Evolutionary conservation across 2,888 invertebrate species (phyloP).

Genomic region (Netelia virgata): DNA sequence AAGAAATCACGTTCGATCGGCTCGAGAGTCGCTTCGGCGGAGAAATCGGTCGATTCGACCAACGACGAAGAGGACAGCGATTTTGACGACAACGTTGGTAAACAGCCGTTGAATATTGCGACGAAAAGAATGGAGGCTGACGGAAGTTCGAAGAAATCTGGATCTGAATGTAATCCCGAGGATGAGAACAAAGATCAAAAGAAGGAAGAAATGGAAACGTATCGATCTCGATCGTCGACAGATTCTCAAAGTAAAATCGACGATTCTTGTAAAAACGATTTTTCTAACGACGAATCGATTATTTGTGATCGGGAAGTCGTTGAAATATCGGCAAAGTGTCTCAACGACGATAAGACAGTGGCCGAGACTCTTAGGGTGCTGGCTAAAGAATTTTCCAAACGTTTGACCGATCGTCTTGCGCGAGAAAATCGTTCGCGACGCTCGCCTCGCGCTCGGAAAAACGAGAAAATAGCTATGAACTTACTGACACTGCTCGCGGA

Average conservation of each 20-base stretch:
- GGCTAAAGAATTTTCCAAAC: conserved; percentile 73
- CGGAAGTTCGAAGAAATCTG: not conserved
- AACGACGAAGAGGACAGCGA: conserved; percentile 64
- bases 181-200: not conserved
- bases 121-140: conserved; percentile 15
- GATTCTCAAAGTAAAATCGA: conserved; percentile 11
- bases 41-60: conserved; percentile 62
- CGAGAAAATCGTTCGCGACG: conserved; percentile 8
- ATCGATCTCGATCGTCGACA: not conserved
- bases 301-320: conserved; percentile 67
- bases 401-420: not conserved
- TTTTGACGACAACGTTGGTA: conserved; percentile 56
- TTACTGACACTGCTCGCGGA: conserved; percentile 78
- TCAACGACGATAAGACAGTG: conserved; percentile 57
- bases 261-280: not conserved
- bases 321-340: conserved; percentile 62
- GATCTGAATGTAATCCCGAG: not conserved
- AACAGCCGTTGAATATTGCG: conserved; percentile 16
- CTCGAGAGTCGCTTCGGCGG: conserved; percentile 69
- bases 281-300: conserved; percentile 61
- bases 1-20: conserved; percentile 72
- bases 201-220: not conserved
- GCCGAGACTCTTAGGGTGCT: conserved; percentile 71
- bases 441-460: conserved; percentile 42
- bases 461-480: conserved; percentile 71